A percentile compares a stretch with the other conserved stretches of the same genome.
phyloP scores from a whole-genome alignment of 2,797 vertebrate species.

The Erethizon dorsatum region DNA sequence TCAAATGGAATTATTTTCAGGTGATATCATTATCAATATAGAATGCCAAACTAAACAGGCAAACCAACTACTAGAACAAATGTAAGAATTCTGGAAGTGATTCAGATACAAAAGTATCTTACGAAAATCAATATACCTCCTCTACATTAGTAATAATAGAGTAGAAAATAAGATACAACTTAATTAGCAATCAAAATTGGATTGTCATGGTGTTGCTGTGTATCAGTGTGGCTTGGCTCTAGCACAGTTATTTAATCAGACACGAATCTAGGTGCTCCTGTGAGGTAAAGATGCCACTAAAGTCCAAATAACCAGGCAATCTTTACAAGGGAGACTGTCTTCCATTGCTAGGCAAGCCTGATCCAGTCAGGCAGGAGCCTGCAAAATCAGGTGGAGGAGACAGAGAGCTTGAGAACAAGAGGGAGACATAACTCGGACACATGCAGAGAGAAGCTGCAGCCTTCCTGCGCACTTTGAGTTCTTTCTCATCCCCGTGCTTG shows the following conservation, averaged over 20 bases:
- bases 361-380: not conserved
- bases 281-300: not conserved
- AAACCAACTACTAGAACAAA: not conserved
- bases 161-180: not conserved
- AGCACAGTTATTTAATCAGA: not conserved
- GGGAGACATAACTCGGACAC: not conserved
- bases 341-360: too few species aligned
- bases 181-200: not conserved
- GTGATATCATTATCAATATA: not conserved
- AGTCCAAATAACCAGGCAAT: not conserved
- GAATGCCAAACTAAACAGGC: not conserved
- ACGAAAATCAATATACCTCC: not conserved
- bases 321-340: not conserved
- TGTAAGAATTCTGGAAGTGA: not conserved
- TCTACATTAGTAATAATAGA: not conserved
- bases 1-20: conserved; percentile 17
- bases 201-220: not conserved
- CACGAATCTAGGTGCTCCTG: not conserved
- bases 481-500: not conserved
- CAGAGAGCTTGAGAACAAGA: too few species aligned
- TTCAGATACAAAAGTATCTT: not conserved
- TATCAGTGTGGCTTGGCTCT: not conserved
- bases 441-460: not conserved
- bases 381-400: not conserved
- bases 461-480: not conserved